Conservation (phyloP, 2,888 invertebrate genomes). For the Sphaerophoria rueppellii region DNA sequence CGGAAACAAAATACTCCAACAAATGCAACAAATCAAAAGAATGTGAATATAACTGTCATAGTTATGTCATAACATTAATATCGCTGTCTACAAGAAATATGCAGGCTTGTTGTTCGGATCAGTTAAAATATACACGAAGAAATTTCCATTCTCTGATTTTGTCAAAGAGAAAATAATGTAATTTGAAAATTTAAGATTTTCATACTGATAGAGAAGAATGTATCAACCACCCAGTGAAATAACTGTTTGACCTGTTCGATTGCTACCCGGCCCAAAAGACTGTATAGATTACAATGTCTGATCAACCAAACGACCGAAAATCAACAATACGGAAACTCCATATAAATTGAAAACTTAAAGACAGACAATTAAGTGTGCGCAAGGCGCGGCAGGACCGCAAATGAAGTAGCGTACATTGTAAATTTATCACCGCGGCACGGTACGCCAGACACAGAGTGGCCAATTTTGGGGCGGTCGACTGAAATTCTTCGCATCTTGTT, state of each 20-base stretch:
- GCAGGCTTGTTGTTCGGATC: too few species aligned
- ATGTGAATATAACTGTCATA: too few species aligned
- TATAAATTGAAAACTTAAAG: slow-evolving; percentile 58
- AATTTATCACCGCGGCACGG: slow-evolving; percentile 43
- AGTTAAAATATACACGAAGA: too few species aligned
- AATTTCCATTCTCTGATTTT: too few species aligned
- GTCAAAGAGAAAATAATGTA: not conserved
- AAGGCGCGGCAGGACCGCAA: slow-evolving; percentile 1
- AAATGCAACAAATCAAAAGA: too few species aligned
- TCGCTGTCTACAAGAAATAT: too few species aligned
- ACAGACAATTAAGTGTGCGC: slow-evolving; percentile 14
- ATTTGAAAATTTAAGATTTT: slow-evolving; percentile 57
- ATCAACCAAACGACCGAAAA: slow-evolving; percentile 24
- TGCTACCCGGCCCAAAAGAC: slow-evolving; percentile 62
- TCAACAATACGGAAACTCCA: slow-evolving; percentile 59
- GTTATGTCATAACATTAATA: too few species aligned
- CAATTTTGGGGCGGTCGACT: slow-evolving; percentile 26
- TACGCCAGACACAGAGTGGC: slow-evolving; percentile 15
- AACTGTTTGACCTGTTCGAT: slow-evolving; percentile 60
- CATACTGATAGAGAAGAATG: too few species aligned
- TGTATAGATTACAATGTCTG: slow-evolving; percentile 46
- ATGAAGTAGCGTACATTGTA: slow-evolving; percentile 30
- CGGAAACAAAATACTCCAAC: too few species aligned
- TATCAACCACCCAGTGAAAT: slow-evolving; percentile 1
- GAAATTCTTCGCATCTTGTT: slow-evolving; percentile 50